Percentiles rank a stretch among this genome's conserved stretches.
phyloP scores from a whole-genome alignment of 1,140 invertebrate genomes.

The Olivierus martensii region DNA sequence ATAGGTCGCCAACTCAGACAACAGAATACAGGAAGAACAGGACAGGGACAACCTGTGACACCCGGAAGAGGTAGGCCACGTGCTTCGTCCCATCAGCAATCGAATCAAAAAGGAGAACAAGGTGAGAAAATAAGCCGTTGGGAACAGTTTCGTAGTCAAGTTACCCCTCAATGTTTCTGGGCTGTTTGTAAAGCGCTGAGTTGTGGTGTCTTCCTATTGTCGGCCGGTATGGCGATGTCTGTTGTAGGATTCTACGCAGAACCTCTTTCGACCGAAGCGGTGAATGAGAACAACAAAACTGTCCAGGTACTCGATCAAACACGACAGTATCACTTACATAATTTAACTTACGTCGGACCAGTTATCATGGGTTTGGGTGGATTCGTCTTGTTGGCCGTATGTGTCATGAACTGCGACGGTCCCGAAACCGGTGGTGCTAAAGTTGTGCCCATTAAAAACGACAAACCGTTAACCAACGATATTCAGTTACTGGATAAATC shows the following conservation, averaged over 20 bases:
- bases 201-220: conserved; percentile 63
- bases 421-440: conserved; percentile 16
- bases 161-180: conserved; percentile 50
- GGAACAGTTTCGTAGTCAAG: conserved; percentile 12
- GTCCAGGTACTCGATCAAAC: conserved; percentile 33
- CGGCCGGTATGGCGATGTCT: conserved; percentile 74
- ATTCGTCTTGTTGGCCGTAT: conserved; percentile 81
- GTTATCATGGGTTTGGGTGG: conserved; percentile 87
- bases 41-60: conserved; percentile 16
- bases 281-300: conserved; percentile 66
- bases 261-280: conserved; percentile 56
- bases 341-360: conserved; percentile 77
- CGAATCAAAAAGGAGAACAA: conserved; percentile 12
- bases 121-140: conserved; percentile 7
- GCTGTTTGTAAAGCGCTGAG: conserved; percentile 75
- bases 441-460: conserved; percentile 11
- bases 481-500: conserved; percentile 3
- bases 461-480: conserved; percentile 1
- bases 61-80: conserved; percentile 19
- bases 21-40: conserved; percentile 19
- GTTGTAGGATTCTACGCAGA: conserved; percentile 63
- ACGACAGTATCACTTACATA: conserved; percentile 52
- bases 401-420: conserved; percentile 85
- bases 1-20: conserved; percentile 25
- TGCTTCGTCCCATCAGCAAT: conserved; percentile 19